These are phyloP conservation scores for Priapulus caudatus DNA, from an alignment of 2,888 invertebrate genomes.

Conservation along the genomic window DNA sequence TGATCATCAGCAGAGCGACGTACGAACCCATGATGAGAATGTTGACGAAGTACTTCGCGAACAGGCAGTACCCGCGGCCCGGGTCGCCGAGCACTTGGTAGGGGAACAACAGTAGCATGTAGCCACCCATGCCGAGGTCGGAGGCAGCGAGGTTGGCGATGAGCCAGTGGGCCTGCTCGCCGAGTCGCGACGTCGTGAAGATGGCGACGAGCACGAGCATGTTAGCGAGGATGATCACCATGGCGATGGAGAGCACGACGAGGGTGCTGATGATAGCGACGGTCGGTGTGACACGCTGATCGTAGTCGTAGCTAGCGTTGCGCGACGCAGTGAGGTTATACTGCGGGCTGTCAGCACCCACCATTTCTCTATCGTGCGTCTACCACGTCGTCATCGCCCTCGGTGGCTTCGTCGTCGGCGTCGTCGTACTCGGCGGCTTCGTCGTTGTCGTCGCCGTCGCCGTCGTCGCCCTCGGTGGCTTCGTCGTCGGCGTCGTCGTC, in stretches of 20 bases:
- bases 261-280: not conserved
- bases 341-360: no score
- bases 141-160: not conserved
- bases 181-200: not conserved
- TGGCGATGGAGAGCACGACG: not conserved
- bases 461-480: no score
- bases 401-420: no score
- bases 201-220: not conserved
- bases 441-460: no score
- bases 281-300: no score
- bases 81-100: not conserved
- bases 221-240: not conserved
- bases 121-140: not conserved
- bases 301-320: no score
- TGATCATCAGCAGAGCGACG: not conserved
- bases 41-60: not conserved
- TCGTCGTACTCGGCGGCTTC: no score
- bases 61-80: not conserved
- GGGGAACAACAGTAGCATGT: not conserved
- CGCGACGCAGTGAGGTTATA: no score
- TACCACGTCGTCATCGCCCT: no score
- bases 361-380: no score
- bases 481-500: no score
- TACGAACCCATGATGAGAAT: not conserved
- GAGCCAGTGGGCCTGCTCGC: not conserved